phyloP scores from a whole-genome alignment of 1,140 invertebrate species.

The Drosophila eugracilis region DNA sequence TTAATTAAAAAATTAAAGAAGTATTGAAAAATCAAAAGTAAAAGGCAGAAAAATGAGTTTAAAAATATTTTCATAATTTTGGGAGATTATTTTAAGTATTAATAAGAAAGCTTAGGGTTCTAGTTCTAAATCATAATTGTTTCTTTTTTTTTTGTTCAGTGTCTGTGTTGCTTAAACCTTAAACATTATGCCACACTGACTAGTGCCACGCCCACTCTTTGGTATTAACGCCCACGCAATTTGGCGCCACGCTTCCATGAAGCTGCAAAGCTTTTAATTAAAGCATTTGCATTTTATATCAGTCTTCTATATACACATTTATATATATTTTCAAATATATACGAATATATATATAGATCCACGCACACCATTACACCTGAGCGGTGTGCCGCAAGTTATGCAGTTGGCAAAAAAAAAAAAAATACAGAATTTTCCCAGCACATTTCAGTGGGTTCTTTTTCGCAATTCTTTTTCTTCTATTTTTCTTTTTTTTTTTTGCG shows the following conservation, averaged over 20 bases:
- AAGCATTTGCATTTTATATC: constrained; percentile 81
- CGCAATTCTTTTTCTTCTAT: not conserved
- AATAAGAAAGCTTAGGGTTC: not conserved
- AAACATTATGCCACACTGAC: constrained; percentile 58
- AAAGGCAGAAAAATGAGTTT: too few species aligned
- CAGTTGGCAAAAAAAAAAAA: constrained; percentile 62
- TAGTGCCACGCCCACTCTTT: not conserved
- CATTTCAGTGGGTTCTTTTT: constrained; percentile 29
- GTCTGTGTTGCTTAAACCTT: constrained; percentile 21
- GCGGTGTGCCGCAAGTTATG: constrained; percentile 75
- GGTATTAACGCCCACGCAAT: constrained; percentile 4
- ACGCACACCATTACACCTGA: constrained; percentile 45
- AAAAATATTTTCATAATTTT: not conserved
- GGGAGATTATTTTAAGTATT: not conserved
- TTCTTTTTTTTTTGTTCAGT: not conserved
- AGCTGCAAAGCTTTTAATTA: constrained; percentile 80
- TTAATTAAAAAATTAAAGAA: too few species aligned
- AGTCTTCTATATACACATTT: constrained; percentile 27
- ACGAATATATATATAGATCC: constrained; percentile 1
- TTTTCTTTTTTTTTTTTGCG: constrained; percentile 26
- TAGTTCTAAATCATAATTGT: not conserved
- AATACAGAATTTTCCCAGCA: constrained; percentile 13
- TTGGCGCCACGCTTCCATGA: constrained; percentile 57
- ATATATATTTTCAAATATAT: not conserved
- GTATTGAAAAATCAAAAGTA: too few species aligned